A percentile compares a stretch with the other conserved stretches of the same genome.
Conservation (phyloP, 1,140 invertebrate genomes). For the Eurosta solidaginis region DNA sequence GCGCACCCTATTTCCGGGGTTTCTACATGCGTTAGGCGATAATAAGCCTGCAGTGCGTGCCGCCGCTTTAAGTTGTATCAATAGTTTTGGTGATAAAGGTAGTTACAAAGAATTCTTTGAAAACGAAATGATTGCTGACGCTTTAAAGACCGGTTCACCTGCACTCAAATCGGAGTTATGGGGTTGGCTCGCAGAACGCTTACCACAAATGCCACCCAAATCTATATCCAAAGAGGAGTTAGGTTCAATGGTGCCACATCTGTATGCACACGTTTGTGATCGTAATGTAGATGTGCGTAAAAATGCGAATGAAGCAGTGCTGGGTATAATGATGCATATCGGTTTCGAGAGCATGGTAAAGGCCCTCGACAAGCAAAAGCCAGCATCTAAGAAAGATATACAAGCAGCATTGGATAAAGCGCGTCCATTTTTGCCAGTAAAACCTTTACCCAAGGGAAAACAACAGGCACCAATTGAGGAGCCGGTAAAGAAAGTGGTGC, state of each 20-base stretch:
- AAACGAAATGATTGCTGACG: slow-evolving; percentile 84
- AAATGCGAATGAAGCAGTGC: slow-evolving; percentile 83
- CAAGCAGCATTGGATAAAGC: slow-evolving; percentile 83
- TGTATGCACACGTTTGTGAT: slow-evolving; percentile 89
- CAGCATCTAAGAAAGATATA: slow-evolving; percentile 81
- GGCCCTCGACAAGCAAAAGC: slow-evolving; percentile 83
- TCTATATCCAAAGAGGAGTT: slow-evolving; percentile 82
- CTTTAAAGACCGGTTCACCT: slow-evolving; percentile 82
- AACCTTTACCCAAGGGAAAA: slow-evolving; percentile 73
- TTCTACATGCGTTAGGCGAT: slow-evolving; percentile 74
- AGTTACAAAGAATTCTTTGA: slow-evolving; percentile 82
- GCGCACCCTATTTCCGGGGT: slow-evolving; percentile 79
- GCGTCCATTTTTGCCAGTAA: slow-evolving; percentile 80
- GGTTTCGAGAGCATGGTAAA: slow-evolving; percentile 83
- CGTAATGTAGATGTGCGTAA: slow-evolving; percentile 89
- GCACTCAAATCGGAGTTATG: slow-evolving; percentile 79
- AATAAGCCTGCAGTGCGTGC: slow-evolving; percentile 77
- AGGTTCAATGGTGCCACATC: slow-evolving; percentile 72
- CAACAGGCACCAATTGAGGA: slow-evolving; percentile 55
- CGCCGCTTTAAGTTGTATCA: slow-evolving; percentile 78
- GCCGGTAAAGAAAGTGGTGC: slow-evolving; percentile 66
- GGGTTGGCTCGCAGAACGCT: slow-evolving; percentile 80
- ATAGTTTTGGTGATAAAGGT: slow-evolving; percentile 80
- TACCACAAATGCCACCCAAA: slow-evolving; percentile 73
- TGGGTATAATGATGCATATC: slow-evolving; percentile 92